These are phyloP conservation scores for Medauroidea extradentata DNA, from an alignment of 1,140 invertebrate genomes.

Conservation along the genomic window DNA sequence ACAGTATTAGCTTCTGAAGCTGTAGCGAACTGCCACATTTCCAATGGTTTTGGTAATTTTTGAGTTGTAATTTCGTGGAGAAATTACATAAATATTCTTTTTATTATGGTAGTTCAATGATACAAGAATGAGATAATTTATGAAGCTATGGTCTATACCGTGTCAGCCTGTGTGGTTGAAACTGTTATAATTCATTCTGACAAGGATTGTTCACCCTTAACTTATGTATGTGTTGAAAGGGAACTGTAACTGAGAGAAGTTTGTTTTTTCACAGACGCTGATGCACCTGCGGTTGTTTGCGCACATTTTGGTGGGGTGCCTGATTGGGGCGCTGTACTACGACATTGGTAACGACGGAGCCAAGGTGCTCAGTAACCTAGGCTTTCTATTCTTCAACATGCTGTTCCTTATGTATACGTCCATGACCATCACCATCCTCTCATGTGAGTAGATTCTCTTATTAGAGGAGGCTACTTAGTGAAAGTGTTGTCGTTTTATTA, in stretches of 20 bases:
- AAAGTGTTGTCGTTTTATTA: too few relatives aligned
- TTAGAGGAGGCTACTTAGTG: too few relatives aligned
- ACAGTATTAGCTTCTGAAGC: too few relatives aligned
- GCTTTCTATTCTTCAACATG: slow-evolving; percentile 97
- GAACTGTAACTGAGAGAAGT: too few relatives aligned
- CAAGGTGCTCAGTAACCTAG: slow-evolving; percentile 93
- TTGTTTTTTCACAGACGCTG: slow-evolving; percentile 77
- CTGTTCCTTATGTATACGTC: slow-evolving; percentile 98
- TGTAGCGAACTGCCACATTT: too few relatives aligned
- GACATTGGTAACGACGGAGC: slow-evolving; percentile 90
- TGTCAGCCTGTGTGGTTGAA: neutral
- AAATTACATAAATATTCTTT: too few relatives aligned
- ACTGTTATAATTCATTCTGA: neutral
- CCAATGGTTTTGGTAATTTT: too few relatives aligned
- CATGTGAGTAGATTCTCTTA: slow-evolving; percentile 64
- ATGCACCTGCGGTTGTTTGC: slow-evolving; percentile 92
- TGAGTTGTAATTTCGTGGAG: too few relatives aligned
- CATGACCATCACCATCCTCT: slow-evolving; percentile 96
- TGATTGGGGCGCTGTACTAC: slow-evolving; percentile 90
- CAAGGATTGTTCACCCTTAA: too few relatives aligned
- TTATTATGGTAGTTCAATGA: too few relatives aligned
- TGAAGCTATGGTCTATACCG: neutral
- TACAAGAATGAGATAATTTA: neutral
- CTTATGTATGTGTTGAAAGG: too few relatives aligned
- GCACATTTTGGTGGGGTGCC: slow-evolving; percentile 83